Evolutionary conservation across 2,888 invertebrate species (phyloP), one percentile per base, ranked within the genome.

Genomic region (Thecocarcelia acutangulata): DNA sequence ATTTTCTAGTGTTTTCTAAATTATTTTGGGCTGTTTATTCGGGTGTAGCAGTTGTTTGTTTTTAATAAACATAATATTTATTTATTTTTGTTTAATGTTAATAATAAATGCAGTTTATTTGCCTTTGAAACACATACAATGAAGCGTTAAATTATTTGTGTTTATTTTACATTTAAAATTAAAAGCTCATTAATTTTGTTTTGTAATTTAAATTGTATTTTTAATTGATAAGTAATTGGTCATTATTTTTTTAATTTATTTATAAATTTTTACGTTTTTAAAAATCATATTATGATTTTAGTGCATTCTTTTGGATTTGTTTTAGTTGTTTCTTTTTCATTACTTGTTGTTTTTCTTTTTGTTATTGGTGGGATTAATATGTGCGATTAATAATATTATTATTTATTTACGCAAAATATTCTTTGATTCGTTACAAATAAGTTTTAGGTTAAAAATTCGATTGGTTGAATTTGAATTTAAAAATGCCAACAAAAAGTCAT

Each of bases 321-420:
- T 54, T 33, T 17, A 33, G 40, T 24, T 11, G 15, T 2, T 50
- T 44, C 52, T n/a, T 54, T 28, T 46, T 3, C 54, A 56, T 52
- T 58, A 40, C 9, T 52, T 15, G 0, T 46, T 50, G n/a, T n/a
- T n/a, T n/a, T n/a, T n/a, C n/a, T 63, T 37, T 21, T 12, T 21
- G 3, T 46, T 77, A 59, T 87, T 88, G 88, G 88, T 88, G 88
- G 88, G 88, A 88, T 88, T 87, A 85, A 87, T 86, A 87, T 87
- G 66, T 73, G 52, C 52, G 66, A 73, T 42, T 72, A 66, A 50
- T 87, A 21, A 59, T 59, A 40, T 24, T 15, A 19, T 44, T 42
- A n/a, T 54, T 28, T 54, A 21, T n/a, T 77, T 42, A 50, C 42
- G 52, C 9, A 24, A 58, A 37, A 66, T 75, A 58, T 58, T 12